Evolutionary conservation across 2,888 invertebrate species (phyloP).

Genomic region (Cheilosia pagana): DNA sequence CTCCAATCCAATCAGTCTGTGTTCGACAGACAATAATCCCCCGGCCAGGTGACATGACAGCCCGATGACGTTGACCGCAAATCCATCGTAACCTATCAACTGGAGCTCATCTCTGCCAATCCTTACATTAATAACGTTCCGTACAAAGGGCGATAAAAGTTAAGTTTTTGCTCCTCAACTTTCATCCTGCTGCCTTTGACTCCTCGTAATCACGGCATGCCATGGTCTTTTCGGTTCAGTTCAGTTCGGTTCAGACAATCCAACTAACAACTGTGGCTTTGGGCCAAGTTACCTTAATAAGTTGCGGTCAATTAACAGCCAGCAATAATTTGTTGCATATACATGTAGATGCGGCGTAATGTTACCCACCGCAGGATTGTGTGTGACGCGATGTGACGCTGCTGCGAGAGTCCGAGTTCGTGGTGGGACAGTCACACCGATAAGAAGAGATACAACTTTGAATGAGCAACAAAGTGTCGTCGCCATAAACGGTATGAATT

Average conservation of each 20-base stretch:
- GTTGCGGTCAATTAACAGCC: slow-evolving; percentile 74
- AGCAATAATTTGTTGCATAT: slow-evolving; percentile 69
- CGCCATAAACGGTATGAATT: slow-evolving; percentile 72
- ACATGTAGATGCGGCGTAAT: slow-evolving; percentile 2
- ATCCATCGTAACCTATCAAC: slow-evolving; percentile 46
- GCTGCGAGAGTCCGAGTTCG: slow-evolving; percentile 7
- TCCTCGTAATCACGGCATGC: slow-evolving; percentile 28
- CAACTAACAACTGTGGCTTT: slow-evolving; percentile 57
- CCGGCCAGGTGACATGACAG: slow-evolving; percentile 69
- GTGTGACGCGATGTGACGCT: slow-evolving; percentile 45
- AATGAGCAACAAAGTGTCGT: slow-evolving; percentile 70
- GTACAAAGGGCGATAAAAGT: slow-evolving; percentile 62
- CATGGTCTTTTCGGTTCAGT: slow-evolving; percentile 22
- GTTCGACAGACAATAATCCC: slow-evolving; percentile 44
- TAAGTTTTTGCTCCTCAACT: slow-evolving; percentile 12
- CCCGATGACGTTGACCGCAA: slow-evolving; percentile 66
- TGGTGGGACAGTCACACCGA: slow-evolving; percentile 16
- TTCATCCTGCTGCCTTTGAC: slow-evolving; percentile 28
- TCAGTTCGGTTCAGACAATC: slow-evolving; percentile 20
- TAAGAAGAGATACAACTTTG: slow-evolving; percentile 36
- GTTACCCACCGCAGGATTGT: slow-evolving; percentile 59
- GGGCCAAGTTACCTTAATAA: slow-evolving; percentile 73
- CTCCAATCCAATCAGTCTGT: slow-evolving; percentile 58
- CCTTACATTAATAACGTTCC: slow-evolving; percentile 40
- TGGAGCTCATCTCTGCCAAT: slow-evolving; percentile 51